A percentile compares a stretch with the other conserved stretches of the same genome.
phyloP scores from a whole-genome alignment of 2,113 vertebrate species.

The Oriolus oriolus region DNA sequence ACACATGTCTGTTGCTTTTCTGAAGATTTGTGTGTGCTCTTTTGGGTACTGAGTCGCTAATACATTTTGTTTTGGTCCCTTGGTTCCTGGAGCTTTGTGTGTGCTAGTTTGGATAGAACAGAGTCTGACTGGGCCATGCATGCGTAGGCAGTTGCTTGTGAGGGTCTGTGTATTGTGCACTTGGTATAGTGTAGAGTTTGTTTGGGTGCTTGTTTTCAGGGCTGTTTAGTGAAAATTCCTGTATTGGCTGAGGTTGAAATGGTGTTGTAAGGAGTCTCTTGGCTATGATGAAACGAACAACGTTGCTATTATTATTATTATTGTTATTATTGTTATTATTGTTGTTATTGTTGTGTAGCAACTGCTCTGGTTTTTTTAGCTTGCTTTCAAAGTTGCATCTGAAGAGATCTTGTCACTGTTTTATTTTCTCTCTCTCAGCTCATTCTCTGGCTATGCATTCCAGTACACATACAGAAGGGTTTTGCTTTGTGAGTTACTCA shows the following conservation, averaged over 20 bases:
- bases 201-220: neutral
- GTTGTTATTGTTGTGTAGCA: neutral
- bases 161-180: fast-evolving
- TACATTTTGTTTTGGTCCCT: fast-evolving
- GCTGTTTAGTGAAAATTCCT: neutral
- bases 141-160: fast-evolving
- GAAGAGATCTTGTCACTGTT: fast-evolving
- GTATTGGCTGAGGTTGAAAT: fast-evolving
- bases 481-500: neutral
- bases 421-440: neutral
- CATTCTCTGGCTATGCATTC: fast-evolving
- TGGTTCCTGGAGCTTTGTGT: neutral
- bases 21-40: fast-evolving
- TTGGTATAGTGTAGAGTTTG: fast-evolving
- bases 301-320: fast-evolving
- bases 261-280: neutral
- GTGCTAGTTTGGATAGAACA: neutral
- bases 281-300: neutral
- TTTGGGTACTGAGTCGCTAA: fast-evolving
- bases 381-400: neutral
- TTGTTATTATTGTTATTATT: fast-evolving
- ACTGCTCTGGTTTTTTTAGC: fast-evolving
- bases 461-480: fast-evolving
- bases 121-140: fast-evolving
- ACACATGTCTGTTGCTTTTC: fast-evolving